Base-by-base conservation (phyloP, 2,113 vertebrate genomes). In the Syngnathus typhle region DNA sequence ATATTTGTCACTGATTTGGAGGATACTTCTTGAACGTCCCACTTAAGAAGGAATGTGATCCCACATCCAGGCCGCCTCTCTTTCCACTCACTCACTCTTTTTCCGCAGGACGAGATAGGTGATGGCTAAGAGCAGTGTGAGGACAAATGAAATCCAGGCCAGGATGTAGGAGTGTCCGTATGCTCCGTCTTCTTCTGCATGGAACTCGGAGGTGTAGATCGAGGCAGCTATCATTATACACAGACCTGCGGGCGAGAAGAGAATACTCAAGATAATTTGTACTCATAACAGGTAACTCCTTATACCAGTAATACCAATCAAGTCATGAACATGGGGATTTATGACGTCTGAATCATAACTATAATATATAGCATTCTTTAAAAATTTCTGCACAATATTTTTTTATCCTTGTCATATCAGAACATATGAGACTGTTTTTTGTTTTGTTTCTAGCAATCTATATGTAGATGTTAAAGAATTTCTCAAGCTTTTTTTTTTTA, bases 71-170 rank as follows among this genome's bases (percentile, higher is more conserved):
- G 47, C 19, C 62, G 59, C 61, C 69, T 65, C 64, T 69, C 7
- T 52, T 39, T 73, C 51, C 21, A 47, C 67, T 88, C 75, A 90
- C 71, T 91, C 84, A 8, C 68, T 88, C 89, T 93, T 96, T 90
- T 99, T 98, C 80, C 94, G 92, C 74, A 98, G 83, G 80, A 98
- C 75, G 67, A 98, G 89, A 87, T 98, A 99, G 93, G 94, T 94
- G 71, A 94, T 78, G 1, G 95, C 93, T 7, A 95, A 93, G 85
- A 96, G 63, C 44, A 98, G 84, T 9, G 94, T 93, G 80, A 96
- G 91, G 23, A 94, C 91, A 64, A 98, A 98, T 0, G 94, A 93
- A 61, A 97, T 90, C 97, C 97, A 99, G 47, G 97, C 96, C 87
- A 99, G 85, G 82, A 96, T 85, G 41, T 93, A 98, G 65, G 92